A percentile compares a stretch with the other conserved stretches of the same genome.
Evolutionary conservation across 2,797 vertebrate species (phyloP).

Genomic region (Nyctibius grandis): DNA sequence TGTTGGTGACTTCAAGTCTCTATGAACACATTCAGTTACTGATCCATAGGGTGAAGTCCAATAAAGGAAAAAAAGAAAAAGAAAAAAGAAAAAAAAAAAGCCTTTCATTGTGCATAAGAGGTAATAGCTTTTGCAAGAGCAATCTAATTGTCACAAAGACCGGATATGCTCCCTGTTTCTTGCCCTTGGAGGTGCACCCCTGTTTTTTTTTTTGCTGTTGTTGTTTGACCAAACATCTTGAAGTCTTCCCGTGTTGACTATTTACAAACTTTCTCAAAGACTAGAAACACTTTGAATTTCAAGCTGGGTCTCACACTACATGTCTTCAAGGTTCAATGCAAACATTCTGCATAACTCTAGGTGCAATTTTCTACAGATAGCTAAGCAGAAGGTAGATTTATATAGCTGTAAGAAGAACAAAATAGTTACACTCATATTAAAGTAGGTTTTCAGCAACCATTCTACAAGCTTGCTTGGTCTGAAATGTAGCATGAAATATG

Average conservation of each 20-base stretch:
- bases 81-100: too few relatives aligned
- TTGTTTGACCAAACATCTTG: neutral
- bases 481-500: neutral
- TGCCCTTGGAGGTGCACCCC: neutral
- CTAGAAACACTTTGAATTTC: neutral
- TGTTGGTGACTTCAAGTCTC: neutral
- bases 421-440: neutral
- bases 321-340: neutral
- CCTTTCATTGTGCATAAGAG: neutral
- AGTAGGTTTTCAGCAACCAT: neutral
- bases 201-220: neutral
- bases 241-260: neutral
- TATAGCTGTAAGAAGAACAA: slow-evolving; percentile 2
- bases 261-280: neutral
- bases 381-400: slow-evolving; percentile 21
- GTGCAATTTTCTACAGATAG: slow-evolving; percentile 12
- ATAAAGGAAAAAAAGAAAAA: too few relatives aligned
- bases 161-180: neutral
- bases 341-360: neutral
- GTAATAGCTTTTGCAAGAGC: neutral
- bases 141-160: neutral
- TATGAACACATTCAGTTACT: neutral
- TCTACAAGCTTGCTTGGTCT: neutral
- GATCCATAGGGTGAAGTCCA: neutral
- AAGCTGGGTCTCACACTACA: neutral